These are phyloP conservation scores for Sebastes vulpes DNA, from an alignment of 2,797 vertebrate species.

Conservation along the genomic window DNA sequence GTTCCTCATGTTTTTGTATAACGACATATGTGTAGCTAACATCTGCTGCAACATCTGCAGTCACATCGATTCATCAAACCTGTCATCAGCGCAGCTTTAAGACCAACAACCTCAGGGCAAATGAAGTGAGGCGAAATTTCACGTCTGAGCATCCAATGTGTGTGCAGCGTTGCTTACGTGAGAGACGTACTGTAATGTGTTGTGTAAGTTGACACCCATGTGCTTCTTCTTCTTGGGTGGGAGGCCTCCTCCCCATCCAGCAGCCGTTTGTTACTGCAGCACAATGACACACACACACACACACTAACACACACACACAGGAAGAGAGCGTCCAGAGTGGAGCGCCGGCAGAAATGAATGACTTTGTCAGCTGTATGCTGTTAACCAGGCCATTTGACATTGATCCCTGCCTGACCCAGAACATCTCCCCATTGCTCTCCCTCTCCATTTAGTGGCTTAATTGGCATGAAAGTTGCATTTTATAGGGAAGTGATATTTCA, in stretches of 20 bases:
- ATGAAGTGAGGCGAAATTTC: conserved; percentile 12
- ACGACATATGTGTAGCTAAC: background rate
- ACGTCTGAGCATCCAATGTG: conserved; percentile 14
- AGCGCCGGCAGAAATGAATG: conserved; percentile 80
- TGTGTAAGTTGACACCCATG: conserved; percentile 61
- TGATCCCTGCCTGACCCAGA: conserved; percentile 79
- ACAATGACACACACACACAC: conserved; percentile 27
- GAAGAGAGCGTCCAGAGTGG: conserved; percentile 22
- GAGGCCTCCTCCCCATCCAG: conserved; percentile 39
- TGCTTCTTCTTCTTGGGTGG: conserved; percentile 53
- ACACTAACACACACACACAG: conserved; percentile 13
- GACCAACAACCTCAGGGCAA: background rate
- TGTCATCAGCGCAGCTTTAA: background rate
- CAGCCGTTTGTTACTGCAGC: conserved; percentile 37
- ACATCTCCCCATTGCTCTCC: conserved; percentile 44
- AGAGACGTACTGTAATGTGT: conserved; percentile 52
- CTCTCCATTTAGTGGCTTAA: background rate
- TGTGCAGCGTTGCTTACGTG: conserved; percentile 20
- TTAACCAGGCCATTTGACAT: conserved; percentile 86
- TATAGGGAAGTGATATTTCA: background rate
- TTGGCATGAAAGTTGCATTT: background rate
- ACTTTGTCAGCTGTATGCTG: conserved; percentile 82
- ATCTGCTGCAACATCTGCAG: background rate
- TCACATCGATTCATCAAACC: background rate
- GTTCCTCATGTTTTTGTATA: background rate